These are phyloP conservation scores for Diuraphis noxia DNA, from an alignment of 1,140 invertebrate species.

Conservation along the genomic window DNA sequence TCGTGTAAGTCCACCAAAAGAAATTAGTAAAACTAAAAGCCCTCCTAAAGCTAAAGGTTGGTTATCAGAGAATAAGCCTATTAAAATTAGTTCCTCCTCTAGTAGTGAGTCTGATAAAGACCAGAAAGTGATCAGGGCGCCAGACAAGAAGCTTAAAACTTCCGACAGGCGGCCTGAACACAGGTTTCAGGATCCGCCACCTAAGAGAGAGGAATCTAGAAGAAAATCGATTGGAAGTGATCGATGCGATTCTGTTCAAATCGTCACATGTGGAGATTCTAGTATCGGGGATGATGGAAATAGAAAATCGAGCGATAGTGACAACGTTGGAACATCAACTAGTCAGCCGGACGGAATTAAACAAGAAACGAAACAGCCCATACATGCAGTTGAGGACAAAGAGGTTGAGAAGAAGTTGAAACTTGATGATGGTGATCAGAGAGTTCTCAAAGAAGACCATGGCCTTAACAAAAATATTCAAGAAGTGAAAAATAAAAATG, in stretches of 20 bases:
- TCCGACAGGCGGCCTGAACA: constrained; percentile 77
- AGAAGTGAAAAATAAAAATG: constrained; percentile 36
- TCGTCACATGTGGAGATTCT: constrained; percentile 67
- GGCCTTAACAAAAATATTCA: constrained; percentile 39
- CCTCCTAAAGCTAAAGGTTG: constrained; percentile 55
- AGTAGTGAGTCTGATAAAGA: constrained; percentile 60
- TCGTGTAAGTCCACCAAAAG: constrained; percentile 52
- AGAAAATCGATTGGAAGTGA: constrained; percentile 61
- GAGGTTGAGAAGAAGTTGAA: constrained; percentile 51
- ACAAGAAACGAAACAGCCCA: constrained; percentile 42
- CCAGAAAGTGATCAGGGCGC: constrained; percentile 69
- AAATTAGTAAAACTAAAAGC: constrained; percentile 55
- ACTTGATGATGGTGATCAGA: constrained; percentile 32
- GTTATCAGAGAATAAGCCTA: constrained; percentile 51
- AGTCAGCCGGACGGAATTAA: constrained; percentile 36
- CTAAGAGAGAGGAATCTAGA: constrained; percentile 73
- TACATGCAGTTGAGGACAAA: constrained; percentile 51
- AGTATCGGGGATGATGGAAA: constrained; percentile 61
- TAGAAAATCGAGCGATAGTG: constrained; percentile 50
- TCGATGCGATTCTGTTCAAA: constrained; percentile 66
- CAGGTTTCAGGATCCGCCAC: constrained; percentile 72
- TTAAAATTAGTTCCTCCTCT: constrained; percentile 46
- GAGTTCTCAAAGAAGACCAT: constrained; percentile 49
- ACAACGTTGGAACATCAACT: constrained; percentile 52
- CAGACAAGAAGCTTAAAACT: constrained; percentile 84